A percentile compares a stretch with the other conserved stretches of the same genome.
Evolutionary conservation across 2,888 invertebrate species (phyloP).

Genomic region (Thecophora atra): DNA sequence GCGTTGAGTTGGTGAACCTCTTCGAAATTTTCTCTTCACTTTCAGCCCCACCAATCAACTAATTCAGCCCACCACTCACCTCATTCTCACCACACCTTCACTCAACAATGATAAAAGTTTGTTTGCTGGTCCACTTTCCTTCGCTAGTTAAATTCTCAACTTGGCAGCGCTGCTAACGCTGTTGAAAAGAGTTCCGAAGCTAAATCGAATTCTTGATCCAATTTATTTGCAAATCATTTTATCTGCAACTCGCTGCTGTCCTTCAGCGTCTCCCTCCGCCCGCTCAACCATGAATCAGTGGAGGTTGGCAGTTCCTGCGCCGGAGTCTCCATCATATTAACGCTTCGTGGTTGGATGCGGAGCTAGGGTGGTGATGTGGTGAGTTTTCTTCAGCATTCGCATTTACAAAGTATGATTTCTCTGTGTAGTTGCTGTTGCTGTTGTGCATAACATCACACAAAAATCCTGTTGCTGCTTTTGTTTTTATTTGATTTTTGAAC

Average conservation of each 20-base stretch:
- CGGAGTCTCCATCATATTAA: constrained; percentile 32
- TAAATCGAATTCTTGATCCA: constrained; percentile 59
- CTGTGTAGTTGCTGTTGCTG: too few species aligned
- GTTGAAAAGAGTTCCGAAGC: constrained; percentile 58
- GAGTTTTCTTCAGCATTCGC: constrained; percentile 38
- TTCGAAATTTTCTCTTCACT: too few species aligned
- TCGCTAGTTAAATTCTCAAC: constrained; percentile 12
- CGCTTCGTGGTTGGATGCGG: constrained; percentile 13
- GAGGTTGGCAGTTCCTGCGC: not conserved
- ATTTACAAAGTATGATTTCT: constrained; percentile 39
- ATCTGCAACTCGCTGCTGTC: constrained; percentile 47
- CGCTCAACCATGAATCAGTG: too few species aligned
- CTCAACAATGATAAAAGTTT: constrained; percentile 8
- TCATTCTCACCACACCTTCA: not conserved
- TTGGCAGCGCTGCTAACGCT: constrained; percentile 46
- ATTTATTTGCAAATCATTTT: constrained; percentile 62
- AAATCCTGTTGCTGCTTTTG: not conserved
- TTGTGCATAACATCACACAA: constrained; percentile 5
- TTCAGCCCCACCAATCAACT: too few species aligned
- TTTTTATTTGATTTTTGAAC: constrained; percentile 35
- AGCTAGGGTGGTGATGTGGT: not conserved
- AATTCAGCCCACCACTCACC: too few species aligned
- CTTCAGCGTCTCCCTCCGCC: constrained; percentile 32
- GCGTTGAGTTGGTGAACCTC: too few species aligned
- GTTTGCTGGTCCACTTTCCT: not conserved